Base-by-base conservation (phyloP, 2,888 invertebrate species). In the Caradrina clavipalpis region DNA sequence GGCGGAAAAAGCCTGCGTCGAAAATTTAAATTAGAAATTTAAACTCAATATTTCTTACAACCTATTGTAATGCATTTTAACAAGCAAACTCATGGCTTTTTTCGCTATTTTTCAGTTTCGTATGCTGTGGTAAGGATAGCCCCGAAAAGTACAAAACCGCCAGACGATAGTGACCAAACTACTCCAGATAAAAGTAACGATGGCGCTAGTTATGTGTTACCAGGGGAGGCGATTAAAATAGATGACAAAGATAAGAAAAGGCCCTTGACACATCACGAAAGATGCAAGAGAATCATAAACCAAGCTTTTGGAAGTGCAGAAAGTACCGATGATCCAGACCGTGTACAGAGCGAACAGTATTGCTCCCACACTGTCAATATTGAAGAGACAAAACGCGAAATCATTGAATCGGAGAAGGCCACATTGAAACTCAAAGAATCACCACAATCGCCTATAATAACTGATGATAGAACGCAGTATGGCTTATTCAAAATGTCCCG, bases 101-200 rank as follows among this genome's bases (percentile, higher is more conserved):
- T 84, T 90, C 88, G 89, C 88, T 86, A 86, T 87, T 89, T 78
- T 91, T 87, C 90, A 91, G 91, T 82, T 73, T 72, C 82, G 2
- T 56, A 73, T 61, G 72, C 77, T 78, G 71, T 65, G 50, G 69
- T 81, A 70, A 79, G 70, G 60, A 82, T 69, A 80, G 73, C 75
- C 8, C 59, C 73, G 59, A 84, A 84, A 74, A 84, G 76, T 55
- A 81, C 87, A 35, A 80, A 80, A 19, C 66, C 87, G 17, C 73
- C 77, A 49, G 72, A 77, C 0, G 73, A 62, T 19, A 60, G 70
- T 10, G 50, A 67, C 21, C 15, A 60, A 8, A 26, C 19, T 11
- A 35, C n/a, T 1, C 45, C 21, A 67, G 50, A 31, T 60, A 45
- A 59, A 66, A 42, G 57, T 62, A 17, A 21, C 0, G 55, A 51